Evolutionary conservation across 2,888 invertebrate genomes (phyloP).

Genomic region (Nineta flava): DNA sequence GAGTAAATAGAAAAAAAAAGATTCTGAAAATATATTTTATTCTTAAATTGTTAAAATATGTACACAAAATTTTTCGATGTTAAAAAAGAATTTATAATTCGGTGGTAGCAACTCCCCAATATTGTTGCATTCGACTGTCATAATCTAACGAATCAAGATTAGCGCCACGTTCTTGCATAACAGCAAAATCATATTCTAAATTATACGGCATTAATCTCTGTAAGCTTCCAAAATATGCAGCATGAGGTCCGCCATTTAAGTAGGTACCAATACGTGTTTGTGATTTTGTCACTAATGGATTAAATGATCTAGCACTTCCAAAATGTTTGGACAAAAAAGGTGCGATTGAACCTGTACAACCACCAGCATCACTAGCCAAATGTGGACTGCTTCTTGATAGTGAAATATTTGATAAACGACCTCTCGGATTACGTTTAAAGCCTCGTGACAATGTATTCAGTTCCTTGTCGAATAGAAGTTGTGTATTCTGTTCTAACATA

Average conservation of each 20-base stretch:
- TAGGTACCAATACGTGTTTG: slow-evolving; percentile 42
- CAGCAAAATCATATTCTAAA: slow-evolving; percentile 69
- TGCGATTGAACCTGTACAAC: slow-evolving; percentile 24
- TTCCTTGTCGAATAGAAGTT: slow-evolving; percentile 75
- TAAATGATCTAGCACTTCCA: slow-evolving; percentile 65
- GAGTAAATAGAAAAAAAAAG: neutral
- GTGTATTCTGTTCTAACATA: slow-evolving; percentile 82
- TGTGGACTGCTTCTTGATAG: slow-evolving; percentile 57
- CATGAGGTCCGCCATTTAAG: slow-evolving; percentile 59
- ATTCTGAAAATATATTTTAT: too few species aligned
- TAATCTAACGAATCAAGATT: slow-evolving; percentile 61
- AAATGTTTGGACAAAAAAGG: slow-evolving; percentile 58
- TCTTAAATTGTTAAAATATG: neutral
- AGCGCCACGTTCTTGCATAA: slow-evolving; percentile 60
- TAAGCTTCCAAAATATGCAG: slow-evolving; percentile 74
- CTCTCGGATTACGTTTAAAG: slow-evolving; percentile 34
- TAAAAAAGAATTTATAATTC: slow-evolving; percentile 40
- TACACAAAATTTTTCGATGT: neutral
- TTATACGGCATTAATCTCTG: slow-evolving; percentile 73
- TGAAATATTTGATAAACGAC: slow-evolving; percentile 37
- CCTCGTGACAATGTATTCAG: slow-evolving; percentile 60
- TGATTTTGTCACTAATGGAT: slow-evolving; percentile 40
- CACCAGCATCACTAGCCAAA: slow-evolving; percentile 30
- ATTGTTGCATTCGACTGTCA: slow-evolving; percentile 73
- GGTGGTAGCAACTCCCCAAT: slow-evolving; percentile 82